Evolutionary conservation across 2,113 vertebrate genomes (phyloP), one percentile per base, ranked within the genome.

Genomic region (Eretmochelys imbricata): DNA sequence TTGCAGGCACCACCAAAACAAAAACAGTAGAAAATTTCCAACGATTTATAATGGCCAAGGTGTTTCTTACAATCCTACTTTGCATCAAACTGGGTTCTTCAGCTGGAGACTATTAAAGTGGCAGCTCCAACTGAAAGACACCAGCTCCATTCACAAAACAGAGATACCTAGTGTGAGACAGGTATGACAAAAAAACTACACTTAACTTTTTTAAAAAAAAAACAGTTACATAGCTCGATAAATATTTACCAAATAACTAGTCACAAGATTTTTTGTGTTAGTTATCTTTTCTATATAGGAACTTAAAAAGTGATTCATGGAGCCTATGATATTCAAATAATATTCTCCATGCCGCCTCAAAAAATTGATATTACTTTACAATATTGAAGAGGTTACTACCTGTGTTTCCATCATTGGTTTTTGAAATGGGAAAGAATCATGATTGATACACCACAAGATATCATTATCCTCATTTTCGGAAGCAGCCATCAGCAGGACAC

Each of bases 391-490:
- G 79, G 65, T 88, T 86, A 89, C 84, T 91, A 99, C 99, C 99
- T 99, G 99, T 29, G 99, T 99, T 98, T 99, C 99, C 99, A 99
- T 99, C 96, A 99, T 98, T 31, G 99, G 99, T 69, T 99, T 99
- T 97, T 99, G 99, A 87, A 99, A 99, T 89, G 99, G 99, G 95
- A 99, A 99, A 19, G 99, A 99, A 97, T 99, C 99, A 11, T 99
- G 99, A 96, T 99, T 99, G 91, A 99, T 98, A 96, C 99, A 99
- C 99, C 99, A 99, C 80, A 99, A 97, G 65, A 99, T 98, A 91
- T 99, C 99, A 92, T 98, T 99, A 97, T 99, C 99, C 95, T 99
- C 99, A 3, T 99, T 99, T 98, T 99, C 99, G 57, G 99, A 99
- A 38, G 99, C 99, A 54, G 99, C 98, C 99, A 99, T 99, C 72